Evolutionary conservation across 2,888 invertebrate species (phyloP).

Genomic region (Ariolimax columbianus): DNA sequence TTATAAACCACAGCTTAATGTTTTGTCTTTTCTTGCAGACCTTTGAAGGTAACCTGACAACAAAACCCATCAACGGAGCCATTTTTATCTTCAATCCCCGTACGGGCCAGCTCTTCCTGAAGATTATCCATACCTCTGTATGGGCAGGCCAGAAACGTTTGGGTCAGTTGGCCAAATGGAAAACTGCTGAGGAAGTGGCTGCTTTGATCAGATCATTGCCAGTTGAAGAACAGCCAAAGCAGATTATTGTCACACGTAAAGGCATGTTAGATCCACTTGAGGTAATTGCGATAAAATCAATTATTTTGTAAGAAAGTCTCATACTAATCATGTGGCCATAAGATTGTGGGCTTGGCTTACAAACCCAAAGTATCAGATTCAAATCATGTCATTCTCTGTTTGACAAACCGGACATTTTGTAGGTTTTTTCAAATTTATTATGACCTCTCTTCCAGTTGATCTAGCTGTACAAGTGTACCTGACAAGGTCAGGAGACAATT

Average conservation of each 20-base stretch:
- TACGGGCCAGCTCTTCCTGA: conserved; percentile 98
- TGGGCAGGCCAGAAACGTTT: conserved; percentile 99
- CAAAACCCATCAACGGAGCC: conserved; percentile 99
- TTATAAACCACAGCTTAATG: no score
- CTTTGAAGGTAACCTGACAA: conserved; percentile 98
- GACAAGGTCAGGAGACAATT: no score
- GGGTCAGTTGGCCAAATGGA: conserved; percentile 99
- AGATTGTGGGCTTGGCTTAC: no score
- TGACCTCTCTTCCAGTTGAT: no score
- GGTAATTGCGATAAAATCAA: conserved; percentile 73
- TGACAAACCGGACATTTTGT: no score
- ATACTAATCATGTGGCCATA: no score
- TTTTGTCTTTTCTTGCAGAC: conserved; percentile 82
- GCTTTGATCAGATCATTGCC: conserved; percentile 98
- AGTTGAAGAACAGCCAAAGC: conserved; percentile 99
- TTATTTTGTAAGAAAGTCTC: no score
- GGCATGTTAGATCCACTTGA: conserved; percentile 99
- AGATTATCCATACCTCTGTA: conserved; percentile 99
- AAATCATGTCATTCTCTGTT: no score
- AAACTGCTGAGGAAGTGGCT: conserved; percentile 99
- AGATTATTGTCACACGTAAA: conserved; percentile 99
- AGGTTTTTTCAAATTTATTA: no score
- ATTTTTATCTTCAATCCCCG: conserved; percentile 99
- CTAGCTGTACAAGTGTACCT: no score
- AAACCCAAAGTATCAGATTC: no score